Evolutionary conservation across 2,113 vertebrate species (phyloP).

Genomic region (Leptobrachium leishanense): DNA sequence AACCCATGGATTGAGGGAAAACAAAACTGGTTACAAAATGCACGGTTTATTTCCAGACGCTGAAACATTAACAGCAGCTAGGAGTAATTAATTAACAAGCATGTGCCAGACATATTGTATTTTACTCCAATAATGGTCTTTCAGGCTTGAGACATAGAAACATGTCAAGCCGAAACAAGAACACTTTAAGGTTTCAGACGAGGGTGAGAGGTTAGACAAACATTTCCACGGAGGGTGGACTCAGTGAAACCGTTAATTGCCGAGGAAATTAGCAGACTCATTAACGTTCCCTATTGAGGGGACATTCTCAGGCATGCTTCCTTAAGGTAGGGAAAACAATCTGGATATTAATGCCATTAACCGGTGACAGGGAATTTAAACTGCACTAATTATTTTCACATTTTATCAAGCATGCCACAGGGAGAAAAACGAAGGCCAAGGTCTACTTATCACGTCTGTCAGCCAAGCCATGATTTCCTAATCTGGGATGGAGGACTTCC

Average conservation of each 20-base stretch:
- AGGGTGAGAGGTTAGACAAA: conserved; percentile 28
- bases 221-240: conserved; percentile 25
- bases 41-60: no score
- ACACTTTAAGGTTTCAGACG: not conserved
- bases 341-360: conserved; percentile 49
- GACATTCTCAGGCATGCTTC: conserved; percentile 5
- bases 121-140: not conserved
- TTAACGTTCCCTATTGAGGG: conserved; percentile 36
- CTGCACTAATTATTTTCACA: conserved; percentile 49
- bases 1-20: no score
- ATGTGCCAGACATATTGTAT: no score
- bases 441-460: conserved; percentile 36
- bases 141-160: not conserved
- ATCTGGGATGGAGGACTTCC: conserved; percentile 17
- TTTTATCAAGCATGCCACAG: conserved; percentile 49
- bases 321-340: conserved; percentile 34
- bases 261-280: conserved; percentile 28
- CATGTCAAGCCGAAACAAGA: not conserved
- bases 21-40: no score
- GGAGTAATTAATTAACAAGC: no score
- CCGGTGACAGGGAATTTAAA: conserved; percentile 41
- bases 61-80: no score
- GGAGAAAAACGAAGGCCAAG: conserved; percentile 52
- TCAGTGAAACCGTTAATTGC: not conserved
- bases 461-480: conserved; percentile 34